These are phyloP conservation scores for Cyclura pinguis DNA, from an alignment of 2,797 vertebrate species.

Conservation along the genomic window DNA sequence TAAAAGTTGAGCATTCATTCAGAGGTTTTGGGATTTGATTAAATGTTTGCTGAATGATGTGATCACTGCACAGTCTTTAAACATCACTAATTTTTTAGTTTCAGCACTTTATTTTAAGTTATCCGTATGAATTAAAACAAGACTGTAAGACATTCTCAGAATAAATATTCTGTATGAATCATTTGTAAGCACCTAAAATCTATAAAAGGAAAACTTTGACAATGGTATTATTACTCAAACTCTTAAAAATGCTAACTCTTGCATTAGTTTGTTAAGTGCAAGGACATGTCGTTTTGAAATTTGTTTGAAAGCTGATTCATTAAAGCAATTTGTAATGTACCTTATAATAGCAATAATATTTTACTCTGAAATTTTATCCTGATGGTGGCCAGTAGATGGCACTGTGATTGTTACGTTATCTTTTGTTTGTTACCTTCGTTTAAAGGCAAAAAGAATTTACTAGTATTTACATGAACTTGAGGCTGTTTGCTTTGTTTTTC, in stretches of 20 bases:
- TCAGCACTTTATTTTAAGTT: not conserved
- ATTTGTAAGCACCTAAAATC: not conserved
- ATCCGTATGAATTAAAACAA: not conserved
- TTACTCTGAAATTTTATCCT: not conserved
- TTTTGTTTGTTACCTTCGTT: not conserved
- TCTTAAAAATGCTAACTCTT: not conserved
- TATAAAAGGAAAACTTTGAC: not conserved
- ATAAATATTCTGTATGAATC: not conserved
- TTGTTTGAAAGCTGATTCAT: not conserved
- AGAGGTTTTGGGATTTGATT: not conserved
- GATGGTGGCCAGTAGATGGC: slow-evolving; percentile 61
- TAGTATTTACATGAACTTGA: not conserved
- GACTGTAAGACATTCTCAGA: not conserved
- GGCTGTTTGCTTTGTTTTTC: not conserved
- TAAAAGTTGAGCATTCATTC: too few relatives aligned
- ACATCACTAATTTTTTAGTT: not conserved
- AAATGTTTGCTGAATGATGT: not conserved
- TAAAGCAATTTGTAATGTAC: not conserved
- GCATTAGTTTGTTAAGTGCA: not conserved
- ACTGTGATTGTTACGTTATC: rapidly evolving
- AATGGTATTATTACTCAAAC: too few relatives aligned
- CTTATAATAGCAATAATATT: not conserved
- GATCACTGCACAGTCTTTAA: not conserved
- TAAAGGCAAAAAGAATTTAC: not conserved
- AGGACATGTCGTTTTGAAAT: not conserved